These are phyloP conservation scores for Emydura subglobosa DNA, from an alignment of 2,113 vertebrate species.

Conservation along the genomic window DNA sequence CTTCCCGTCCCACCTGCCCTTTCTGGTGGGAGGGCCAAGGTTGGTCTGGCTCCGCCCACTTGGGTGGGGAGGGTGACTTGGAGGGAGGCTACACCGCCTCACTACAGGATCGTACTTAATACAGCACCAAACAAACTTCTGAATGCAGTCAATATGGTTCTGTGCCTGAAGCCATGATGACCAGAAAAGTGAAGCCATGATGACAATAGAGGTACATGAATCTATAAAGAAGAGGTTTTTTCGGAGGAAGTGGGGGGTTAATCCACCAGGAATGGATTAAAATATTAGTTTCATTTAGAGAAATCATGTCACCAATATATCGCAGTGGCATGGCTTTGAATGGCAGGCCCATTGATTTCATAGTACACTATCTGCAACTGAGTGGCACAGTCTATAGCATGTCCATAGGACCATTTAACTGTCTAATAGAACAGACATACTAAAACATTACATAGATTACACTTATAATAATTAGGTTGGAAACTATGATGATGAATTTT, in stretches of 20 bases:
- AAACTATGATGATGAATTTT: conserved; percentile 46
- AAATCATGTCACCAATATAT: conserved; percentile 22
- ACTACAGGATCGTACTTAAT: background rate
- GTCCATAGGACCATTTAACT: conserved; percentile 50
- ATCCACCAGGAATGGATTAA: background rate
- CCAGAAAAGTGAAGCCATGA: accelerated
- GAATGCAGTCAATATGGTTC: accelerated
- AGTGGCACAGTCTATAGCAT: background rate
- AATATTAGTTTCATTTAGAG: conserved; percentile 44
- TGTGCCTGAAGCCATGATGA: accelerated
- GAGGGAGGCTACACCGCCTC: no score
- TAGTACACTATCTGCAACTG: conserved; percentile 21
- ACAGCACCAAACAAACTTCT: background rate
- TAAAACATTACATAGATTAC: conserved; percentile 17
- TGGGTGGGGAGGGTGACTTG: no score
- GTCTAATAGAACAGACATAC: conserved; percentile 9
- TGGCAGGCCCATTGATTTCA: conserved; percentile 46
- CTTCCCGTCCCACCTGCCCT: no score
- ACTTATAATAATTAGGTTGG: conserved; percentile 50
- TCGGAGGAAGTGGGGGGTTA: background rate
- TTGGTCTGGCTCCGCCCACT: no score
- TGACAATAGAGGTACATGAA: background rate
- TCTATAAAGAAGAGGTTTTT: background rate
- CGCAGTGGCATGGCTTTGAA: conserved; percentile 24
- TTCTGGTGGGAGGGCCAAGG: no score